Base-by-base conservation (phyloP, 2,888 invertebrate species). In the Pherbina coryleti region DNA sequence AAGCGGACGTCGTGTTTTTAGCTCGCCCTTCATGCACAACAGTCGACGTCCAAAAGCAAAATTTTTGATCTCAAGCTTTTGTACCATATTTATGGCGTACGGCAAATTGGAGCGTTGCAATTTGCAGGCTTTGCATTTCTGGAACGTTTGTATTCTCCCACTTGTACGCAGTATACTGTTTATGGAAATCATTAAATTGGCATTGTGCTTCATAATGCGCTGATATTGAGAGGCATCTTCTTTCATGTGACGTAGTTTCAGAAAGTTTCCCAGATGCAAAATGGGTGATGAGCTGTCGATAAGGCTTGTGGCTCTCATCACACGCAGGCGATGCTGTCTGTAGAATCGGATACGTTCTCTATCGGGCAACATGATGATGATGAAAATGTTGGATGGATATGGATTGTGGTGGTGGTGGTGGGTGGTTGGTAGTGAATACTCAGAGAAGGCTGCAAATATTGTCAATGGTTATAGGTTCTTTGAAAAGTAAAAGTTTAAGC, bases 231-330 rank as follows among this genome's bases (percentile, higher is more conserved):
- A 5, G 55, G 19, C 11, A 37, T 75, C 67, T 28, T 57, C 67
- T 44, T 67, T 51, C 53, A 55, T 17, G 19, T 75, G 19, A 70
- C 49, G 9, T 55, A 51, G 9, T 60, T 62, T 44, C 9, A 78
- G 60, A n/a, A 53, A 57, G n/a, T 71, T 57, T 17, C 62, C 49
- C 8, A 49, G 19, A 25, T 76, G 55, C n/a, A 78, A 53, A 34
- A 55, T 78, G 19, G 76, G 78, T 62, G 76, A 31, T 17, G 34
- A 5, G 37, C 72, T 62, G 22, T 73, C 78, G 37, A 78, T 67
- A 0, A 49, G 34, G 28, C 53, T 57, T 31, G 53, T 72, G 9
- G 69, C 76, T 7, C 7, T 5, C 57, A 53, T 31, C 4, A 78
- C 72, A 8, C 57, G 31, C 8, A 37, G 2, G 14, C 72, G 72